These are phyloP conservation scores for Phortica magna DNA, from an alignment of 2,888 invertebrate species.

Conservation along the genomic window DNA sequence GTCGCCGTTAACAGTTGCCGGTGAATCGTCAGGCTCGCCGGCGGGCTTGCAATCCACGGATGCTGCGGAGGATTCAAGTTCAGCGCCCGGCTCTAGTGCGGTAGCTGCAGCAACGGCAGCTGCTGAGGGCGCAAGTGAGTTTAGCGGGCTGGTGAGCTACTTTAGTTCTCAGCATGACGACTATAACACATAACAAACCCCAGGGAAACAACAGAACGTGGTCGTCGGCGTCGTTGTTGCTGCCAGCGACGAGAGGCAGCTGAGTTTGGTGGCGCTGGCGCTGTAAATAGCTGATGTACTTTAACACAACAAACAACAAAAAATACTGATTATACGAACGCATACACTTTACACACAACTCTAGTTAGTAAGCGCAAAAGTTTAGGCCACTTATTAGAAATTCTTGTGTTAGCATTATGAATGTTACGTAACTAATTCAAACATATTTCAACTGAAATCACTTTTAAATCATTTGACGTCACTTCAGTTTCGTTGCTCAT, in stretches of 20 bases:
- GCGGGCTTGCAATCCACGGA: constrained; percentile 51
- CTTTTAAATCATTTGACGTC: constrained; percentile 1
- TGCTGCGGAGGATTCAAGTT: constrained; percentile 62
- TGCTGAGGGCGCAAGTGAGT: constrained; percentile 81
- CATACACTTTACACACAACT: constrained; percentile 25
- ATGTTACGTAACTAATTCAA: constrained; percentile 19
- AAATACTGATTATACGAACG: neutral
- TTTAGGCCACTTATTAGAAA: constrained; percentile 56
- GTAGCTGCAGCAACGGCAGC: constrained; percentile 48
- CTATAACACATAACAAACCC: constrained; percentile 85
- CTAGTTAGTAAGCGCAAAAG: neutral
- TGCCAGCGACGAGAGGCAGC: no score
- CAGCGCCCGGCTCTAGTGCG: constrained; percentile 68
- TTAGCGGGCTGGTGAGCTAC: constrained; percentile 94
- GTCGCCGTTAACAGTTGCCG: constrained; percentile 64
- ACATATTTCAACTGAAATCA: constrained; percentile 37
- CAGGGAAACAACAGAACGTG: constrained; percentile 14
- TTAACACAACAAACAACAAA: neutral
- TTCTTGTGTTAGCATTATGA: constrained; percentile 20
- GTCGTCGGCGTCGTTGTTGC: neutral
- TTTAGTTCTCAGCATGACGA: constrained; percentile 95
- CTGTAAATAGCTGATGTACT: constrained; percentile 24
- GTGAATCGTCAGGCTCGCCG: constrained; percentile 70
- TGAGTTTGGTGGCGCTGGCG: neutral
- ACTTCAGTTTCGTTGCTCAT: neutral